These are phyloP conservation scores for Sinocyclocheilus grahami DNA, from an alignment of 2,113 vertebrate genomes.

Conservation along the genomic window DNA sequence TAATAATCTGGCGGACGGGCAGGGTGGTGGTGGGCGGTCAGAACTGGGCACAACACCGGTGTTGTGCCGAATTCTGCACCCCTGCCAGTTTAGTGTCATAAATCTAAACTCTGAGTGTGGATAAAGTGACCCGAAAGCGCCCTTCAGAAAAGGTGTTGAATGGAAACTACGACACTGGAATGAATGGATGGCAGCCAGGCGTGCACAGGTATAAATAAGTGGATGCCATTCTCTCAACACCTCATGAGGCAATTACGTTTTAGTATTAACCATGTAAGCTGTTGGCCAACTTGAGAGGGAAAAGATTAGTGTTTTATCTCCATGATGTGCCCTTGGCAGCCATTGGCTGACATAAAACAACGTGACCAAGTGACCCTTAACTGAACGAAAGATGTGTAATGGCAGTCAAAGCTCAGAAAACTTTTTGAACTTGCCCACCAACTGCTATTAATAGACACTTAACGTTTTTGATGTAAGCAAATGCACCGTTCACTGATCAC, in stretches of 20 bases:
- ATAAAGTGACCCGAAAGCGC: background rate
- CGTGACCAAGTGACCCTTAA: constrained; percentile 12
- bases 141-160: background rate
- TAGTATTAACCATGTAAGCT: background rate
- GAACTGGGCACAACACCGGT: too few species aligned
- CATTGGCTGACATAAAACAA: constrained; percentile 44
- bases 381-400: constrained; percentile 32
- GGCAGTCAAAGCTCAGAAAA: background rate
- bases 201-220: constrained; percentile 17
- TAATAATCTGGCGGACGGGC: too few species aligned
- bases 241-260: constrained; percentile 27
- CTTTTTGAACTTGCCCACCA: constrained; percentile 28
- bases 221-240: constrained; percentile 20
- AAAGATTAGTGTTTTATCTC: constrained; percentile 37
- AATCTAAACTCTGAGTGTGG: background rate
- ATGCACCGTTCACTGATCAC: constrained; percentile 2
- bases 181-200: constrained; percentile 11
- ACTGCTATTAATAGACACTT: constrained; percentile 33
- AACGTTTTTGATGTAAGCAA: constrained; percentile 15
- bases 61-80: too few species aligned
- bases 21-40: too few species aligned
- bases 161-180: constrained; percentile 31
- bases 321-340: constrained; percentile 17
- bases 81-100: too few species aligned
- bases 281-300: background rate